phyloP scores from a whole-genome alignment of 2,888 invertebrate species.

The Orthosia cruda region DNA sequence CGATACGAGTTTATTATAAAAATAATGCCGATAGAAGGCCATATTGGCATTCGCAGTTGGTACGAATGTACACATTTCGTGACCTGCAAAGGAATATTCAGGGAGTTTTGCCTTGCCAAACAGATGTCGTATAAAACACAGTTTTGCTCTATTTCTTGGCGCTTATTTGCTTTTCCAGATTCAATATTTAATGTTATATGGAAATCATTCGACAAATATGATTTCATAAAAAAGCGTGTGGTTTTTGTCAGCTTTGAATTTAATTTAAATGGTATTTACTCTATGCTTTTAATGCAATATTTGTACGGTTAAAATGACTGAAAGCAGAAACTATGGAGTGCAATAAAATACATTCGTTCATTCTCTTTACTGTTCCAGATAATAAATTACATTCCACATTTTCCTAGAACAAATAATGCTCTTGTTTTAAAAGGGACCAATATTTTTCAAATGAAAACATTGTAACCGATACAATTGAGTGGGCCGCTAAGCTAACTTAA shows the following conservation, averaged over 20 bases:
- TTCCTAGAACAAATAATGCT: background rate
- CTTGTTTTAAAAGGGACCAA: background rate
- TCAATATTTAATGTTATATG: constrained; percentile 49
- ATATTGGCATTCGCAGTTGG: constrained; percentile 60
- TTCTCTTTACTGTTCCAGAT: background rate
- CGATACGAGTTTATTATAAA: constrained; percentile 45
- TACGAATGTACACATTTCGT: constrained; percentile 54
- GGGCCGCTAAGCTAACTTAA: background rate
- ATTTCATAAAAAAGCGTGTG: background rate
- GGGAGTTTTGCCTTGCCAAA: constrained; percentile 37
- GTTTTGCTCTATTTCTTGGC: constrained; percentile 47
- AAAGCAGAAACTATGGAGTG: too few species aligned
- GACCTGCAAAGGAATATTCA: constrained; percentile 56
- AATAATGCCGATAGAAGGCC: constrained; percentile 34
- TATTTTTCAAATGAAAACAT: background rate
- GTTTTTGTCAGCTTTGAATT: background rate
- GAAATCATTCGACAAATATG: constrained; percentile 25
- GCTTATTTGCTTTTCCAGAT: constrained; percentile 47
- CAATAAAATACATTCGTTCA: too few species aligned
- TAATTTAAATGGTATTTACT: background rate
- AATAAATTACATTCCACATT: background rate
- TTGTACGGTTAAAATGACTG: too few species aligned
- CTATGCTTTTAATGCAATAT: background rate
- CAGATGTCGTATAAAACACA: constrained; percentile 61
- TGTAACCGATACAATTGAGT: background rate